Percentiles rank a stretch among this genome's conserved stretches.
phyloP scores from a whole-genome alignment of 1,140 invertebrate genomes.

The Procambarus virginalis region DNA sequence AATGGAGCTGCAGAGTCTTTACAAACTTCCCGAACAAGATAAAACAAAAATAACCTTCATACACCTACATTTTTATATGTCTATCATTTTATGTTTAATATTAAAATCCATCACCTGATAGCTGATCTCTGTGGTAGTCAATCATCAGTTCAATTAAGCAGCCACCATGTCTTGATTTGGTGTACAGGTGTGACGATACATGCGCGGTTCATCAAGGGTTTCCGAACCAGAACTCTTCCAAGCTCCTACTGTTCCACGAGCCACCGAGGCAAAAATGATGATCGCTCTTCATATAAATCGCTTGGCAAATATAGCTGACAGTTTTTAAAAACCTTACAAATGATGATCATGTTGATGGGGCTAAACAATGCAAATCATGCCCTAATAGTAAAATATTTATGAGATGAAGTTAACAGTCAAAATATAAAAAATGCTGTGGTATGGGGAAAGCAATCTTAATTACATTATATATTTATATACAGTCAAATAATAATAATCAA shows the following conservation, averaged over 20 bases:
- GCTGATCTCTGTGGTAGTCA: background rate
- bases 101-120: conserved; percentile 2
- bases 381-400: background rate
- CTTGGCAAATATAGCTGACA: background rate
- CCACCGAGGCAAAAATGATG: background rate
- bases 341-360: background rate
- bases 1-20: background rate
- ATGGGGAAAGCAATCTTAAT: background rate
- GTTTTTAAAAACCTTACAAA: background rate
- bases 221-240: background rate
- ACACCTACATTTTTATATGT: background rate
- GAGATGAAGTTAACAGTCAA: conserved; percentile 1
- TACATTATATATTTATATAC: background rate
- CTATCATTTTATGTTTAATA: background rate
- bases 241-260: background rate
- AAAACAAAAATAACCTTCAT: background rate
- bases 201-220: background rate
- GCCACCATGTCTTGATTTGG: background rate
- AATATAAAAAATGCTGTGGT: background rate
- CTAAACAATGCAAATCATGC: background rate
- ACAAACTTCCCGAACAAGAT: background rate
- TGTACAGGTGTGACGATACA: background rate
- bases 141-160: background rate
- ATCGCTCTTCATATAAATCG: background rate
- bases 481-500: background rate